These are phyloP conservation scores for Drosophila nr. perissopoda DNA, from an alignment of 2,888 invertebrate species.

Conservation along the genomic window DNA sequence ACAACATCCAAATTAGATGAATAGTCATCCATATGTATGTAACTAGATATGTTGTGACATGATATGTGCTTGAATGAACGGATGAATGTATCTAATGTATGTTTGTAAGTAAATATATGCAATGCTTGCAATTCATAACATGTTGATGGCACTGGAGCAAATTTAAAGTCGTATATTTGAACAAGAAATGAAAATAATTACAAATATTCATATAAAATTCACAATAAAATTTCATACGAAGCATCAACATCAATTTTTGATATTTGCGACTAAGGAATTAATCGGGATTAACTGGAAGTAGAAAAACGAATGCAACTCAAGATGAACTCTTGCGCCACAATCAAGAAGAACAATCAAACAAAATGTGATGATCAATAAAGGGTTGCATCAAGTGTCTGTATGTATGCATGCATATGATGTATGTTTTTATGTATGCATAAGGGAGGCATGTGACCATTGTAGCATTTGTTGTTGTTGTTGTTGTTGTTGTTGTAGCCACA, in stretches of 20 bases:
- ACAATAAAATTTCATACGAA: neutral
- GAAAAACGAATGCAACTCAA: slow-evolving; percentile 5
- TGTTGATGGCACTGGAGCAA: neutral
- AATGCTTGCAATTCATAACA: neutral
- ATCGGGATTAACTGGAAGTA: too few relatives aligned
- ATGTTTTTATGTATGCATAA: neutral
- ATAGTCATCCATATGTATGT: neutral
- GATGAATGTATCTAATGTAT: neutral
- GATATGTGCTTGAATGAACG: neutral
- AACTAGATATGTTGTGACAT: slow-evolving; percentile 6
- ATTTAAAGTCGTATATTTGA: neutral
- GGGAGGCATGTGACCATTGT: slow-evolving; percentile 24
- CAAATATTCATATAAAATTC: neutral
- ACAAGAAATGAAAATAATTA: neutral
- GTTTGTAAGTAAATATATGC: neutral
- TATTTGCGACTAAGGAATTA: neutral
- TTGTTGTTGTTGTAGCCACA: slow-evolving; percentile 13
- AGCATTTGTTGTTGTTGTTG: slow-evolving; percentile 10
- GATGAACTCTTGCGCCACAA: slow-evolving; percentile 1
- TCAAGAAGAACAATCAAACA: slow-evolving; percentile 9
- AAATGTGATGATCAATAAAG: slow-evolving; percentile 18
- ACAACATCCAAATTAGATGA: slow-evolving; percentile 28
- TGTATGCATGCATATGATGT: neutral
- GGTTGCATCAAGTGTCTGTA: slow-evolving; percentile 17
- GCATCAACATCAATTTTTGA: neutral